Base-by-base conservation (phyloP, 2,113 vertebrate species). In the Gallinago jamesoni region DNA sequence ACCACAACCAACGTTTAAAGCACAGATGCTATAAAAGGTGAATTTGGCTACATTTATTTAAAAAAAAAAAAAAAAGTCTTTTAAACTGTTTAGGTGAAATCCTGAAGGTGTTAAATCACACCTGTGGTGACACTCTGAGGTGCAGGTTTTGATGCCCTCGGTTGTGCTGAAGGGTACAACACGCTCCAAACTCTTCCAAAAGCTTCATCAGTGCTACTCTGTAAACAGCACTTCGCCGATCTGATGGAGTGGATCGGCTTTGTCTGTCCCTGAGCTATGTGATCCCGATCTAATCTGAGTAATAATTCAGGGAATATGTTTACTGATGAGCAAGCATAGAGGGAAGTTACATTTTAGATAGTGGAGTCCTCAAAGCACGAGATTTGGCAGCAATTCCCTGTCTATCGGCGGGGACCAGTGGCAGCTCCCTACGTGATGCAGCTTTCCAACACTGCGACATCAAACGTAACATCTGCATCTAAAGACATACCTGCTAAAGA, bases 341-440 rank as follows among this genome's bases (percentile, higher is more conserved):
- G 50, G 12, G 39, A 45, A 68, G n/a, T 6, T 16, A 6, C 0
- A 0, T 17, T 45, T 78, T 5, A 2, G 22, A 16, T 6, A 12
- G 24, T 3, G 7, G 6, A 25, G 21, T 56, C 62, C 52, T 20
- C 35, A 10, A 19, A 62, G 59, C 10, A 9, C 0, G 10, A 23
- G 25, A 14, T 22, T 3, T 12, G 21, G 52, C 39, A 33, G 30
- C 9, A 9, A 20, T 37, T 66, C 37, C 25, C 23, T 4, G 4
- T 6, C 21, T 24, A 4, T 43, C 0, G 0, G 9, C 0, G 1
- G 43, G 30, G 30, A 53, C 10, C 0, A 2, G 24, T 13, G 0
- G 1, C 47, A 8, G 43, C 17, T 25, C n/a, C 1, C 1, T 33
- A 21, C 12, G 7, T 4, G 37, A 14, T 19, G 31, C 56, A 50